Percentiles rank a stretch among this genome's conserved stretches.
phyloP scores from a whole-genome alignment of 2,888 invertebrate species.

The Maniola hyperantus region DNA sequence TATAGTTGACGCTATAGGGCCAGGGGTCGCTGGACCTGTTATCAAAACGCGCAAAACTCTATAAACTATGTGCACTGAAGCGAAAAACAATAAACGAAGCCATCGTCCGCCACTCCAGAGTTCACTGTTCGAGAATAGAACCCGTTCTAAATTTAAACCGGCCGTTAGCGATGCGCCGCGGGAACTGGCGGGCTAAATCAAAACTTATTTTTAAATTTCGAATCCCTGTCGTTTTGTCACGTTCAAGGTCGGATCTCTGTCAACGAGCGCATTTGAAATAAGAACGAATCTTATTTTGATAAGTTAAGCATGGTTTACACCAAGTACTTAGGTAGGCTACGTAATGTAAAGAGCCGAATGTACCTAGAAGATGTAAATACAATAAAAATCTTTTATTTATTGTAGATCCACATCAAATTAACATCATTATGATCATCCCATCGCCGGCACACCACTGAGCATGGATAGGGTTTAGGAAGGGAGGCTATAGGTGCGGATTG shows the following conservation, averaged over 20 bases:
- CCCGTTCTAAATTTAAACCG: slow-evolving; percentile 75
- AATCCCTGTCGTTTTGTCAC: slow-evolving; percentile 72
- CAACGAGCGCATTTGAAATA: slow-evolving; percentile 50
- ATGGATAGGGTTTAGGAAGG: too few relatives aligned
- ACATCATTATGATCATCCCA: too few relatives aligned
- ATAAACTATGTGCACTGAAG: slow-evolving; percentile 39
- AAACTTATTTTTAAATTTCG: slow-evolving; percentile 70
- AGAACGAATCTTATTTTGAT: slow-evolving; percentile 23
- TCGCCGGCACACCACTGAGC: too few relatives aligned
- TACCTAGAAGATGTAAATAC: too few relatives aligned
- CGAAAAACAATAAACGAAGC: slow-evolving; percentile 72
- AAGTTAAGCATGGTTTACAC: not conserved
- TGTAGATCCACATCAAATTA: too few relatives aligned
- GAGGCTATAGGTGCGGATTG: too few relatives aligned
- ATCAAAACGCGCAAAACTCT: slow-evolving; percentile 24
- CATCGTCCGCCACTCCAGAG: slow-evolving; percentile 65
- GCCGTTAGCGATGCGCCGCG: slow-evolving; percentile 75
- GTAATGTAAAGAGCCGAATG: not conserved
- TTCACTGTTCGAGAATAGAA: slow-evolving; percentile 78
- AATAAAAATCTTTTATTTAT: too few relatives aligned
- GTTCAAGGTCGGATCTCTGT: slow-evolving; percentile 73
- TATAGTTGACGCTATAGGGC: too few relatives aligned
- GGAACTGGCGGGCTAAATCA: slow-evolving; percentile 70
- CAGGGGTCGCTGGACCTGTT: too few relatives aligned
- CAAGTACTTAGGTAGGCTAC: too few relatives aligned